Conservation (phyloP, 2,113 vertebrate genomes). For the Emydura subglobosa region DNA sequence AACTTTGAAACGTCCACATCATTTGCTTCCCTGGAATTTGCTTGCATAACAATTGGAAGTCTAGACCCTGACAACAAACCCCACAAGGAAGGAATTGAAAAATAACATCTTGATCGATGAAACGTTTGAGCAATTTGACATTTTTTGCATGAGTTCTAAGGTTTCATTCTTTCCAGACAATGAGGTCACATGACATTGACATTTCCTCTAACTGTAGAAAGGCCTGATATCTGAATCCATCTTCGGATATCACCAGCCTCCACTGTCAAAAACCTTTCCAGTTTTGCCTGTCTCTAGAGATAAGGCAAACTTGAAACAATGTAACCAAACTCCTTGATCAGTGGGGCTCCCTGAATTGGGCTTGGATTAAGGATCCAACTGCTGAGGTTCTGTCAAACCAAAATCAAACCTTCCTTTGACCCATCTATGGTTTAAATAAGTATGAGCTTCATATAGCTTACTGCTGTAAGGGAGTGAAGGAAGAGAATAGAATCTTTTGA, state of each 20-base stretch:
- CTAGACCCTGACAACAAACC: not conserved
- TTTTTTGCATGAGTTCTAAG: not conserved
- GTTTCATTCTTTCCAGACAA: not conserved
- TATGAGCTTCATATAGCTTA: fast-evolving
- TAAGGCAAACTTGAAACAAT: not conserved
- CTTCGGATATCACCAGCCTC: not conserved
- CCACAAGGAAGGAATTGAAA: not conserved
- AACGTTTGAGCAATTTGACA: not conserved
- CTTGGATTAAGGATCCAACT: fast-evolving
- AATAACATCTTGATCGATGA: not conserved
- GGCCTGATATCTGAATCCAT: not conserved
- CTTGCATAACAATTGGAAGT: not conserved
- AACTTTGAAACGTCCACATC: not conserved
- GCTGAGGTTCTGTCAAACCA: not conserved
- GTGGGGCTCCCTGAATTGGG: not conserved
- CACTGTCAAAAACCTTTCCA: not conserved
- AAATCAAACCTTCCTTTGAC: not conserved
- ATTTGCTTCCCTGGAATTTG: not conserved
- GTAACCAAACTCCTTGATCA: not conserved
- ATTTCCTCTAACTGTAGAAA: not conserved
- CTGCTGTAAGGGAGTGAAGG: not conserved
- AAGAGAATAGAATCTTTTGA: not conserved
- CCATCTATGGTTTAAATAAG: not conserved
- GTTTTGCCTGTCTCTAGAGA: not conserved
- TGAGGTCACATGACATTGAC: not conserved